Conservation (phyloP, 2,113 vertebrate genomes). For the Vimba vimba region DNA sequence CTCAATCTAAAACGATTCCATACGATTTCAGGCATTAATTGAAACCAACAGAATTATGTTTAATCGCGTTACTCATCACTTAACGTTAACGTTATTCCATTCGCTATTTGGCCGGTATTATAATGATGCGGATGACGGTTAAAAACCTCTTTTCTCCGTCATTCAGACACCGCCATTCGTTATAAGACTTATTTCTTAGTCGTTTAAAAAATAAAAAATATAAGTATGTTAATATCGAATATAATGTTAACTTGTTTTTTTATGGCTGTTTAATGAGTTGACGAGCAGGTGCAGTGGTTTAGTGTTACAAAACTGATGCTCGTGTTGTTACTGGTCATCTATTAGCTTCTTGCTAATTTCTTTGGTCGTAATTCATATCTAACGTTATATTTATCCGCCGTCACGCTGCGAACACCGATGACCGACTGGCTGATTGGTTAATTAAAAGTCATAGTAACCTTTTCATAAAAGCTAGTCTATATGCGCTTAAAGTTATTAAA, state of each 20-base stretch:
- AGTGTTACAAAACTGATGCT: neutral
- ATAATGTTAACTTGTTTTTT: neutral
- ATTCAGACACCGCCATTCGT: neutral
- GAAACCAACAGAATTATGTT: neutral
- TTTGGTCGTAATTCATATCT: neutral
- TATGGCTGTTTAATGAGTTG: neutral
- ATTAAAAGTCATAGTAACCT: neutral
- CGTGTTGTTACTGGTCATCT: neutral
- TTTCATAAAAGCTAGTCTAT: neutral
- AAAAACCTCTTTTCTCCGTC: too few species aligned
- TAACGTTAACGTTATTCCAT: neutral
- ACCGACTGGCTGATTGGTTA: neutral
- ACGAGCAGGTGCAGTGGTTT: neutral
- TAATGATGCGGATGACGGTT: neutral
- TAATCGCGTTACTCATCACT: neutral
- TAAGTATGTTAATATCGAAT: neutral
- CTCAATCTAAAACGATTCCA: rapidly evolving
- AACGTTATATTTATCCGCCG: neutral
- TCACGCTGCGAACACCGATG: neutral
- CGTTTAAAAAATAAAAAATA: too few species aligned
- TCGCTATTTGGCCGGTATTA: neutral
- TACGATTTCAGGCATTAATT: neutral
- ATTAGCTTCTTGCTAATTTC: neutral
- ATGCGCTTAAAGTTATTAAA: neutral
- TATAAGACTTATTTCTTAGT: neutral